Percentiles rank a stretch among this genome's conserved stretches.
Evolutionary conservation across 2,113 vertebrate genomes (phyloP).

Genomic region (Odocoileus virginianus): DNA sequence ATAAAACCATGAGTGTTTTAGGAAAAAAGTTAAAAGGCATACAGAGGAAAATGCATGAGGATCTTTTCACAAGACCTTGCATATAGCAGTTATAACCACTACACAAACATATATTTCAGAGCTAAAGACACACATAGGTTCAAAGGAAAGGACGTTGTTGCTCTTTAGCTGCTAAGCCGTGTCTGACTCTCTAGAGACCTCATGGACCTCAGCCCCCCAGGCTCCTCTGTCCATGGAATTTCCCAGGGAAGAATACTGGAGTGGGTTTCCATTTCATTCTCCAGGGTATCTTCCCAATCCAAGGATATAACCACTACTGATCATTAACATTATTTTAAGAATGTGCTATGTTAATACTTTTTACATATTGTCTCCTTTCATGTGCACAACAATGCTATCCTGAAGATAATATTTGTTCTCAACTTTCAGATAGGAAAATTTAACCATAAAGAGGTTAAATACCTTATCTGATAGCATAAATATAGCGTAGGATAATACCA

Average conservation of each 20-base stretch:
- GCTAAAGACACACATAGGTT: not conserved
- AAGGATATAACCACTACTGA: not conserved
- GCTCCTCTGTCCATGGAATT: not conserved
- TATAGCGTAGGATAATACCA: not conserved
- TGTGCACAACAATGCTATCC: not conserved
- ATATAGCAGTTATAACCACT: not conserved
- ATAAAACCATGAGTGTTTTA: not conserved
- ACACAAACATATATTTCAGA: not conserved
- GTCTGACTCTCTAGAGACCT: not conserved
- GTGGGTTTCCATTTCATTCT: not conserved
- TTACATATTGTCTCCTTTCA: not conserved
- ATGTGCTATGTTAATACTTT: not conserved
- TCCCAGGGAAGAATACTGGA: not conserved
- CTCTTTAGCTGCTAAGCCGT: not conserved
- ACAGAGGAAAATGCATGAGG: not conserved
- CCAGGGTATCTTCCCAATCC: not conserved
- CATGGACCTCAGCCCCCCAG: not conserved
- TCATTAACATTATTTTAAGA: not conserved
- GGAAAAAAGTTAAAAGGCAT: not conserved
- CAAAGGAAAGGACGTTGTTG: not conserved
- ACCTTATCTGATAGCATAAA: not conserved
- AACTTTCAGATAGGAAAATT: not conserved
- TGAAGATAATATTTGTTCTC: not conserved
- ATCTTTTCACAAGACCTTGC: not conserved
- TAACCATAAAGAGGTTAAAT: not conserved